These are phyloP conservation scores for Seira sanloemensis DNA, from an alignment of 2,888 invertebrate species.

Conservation along the genomic window DNA sequence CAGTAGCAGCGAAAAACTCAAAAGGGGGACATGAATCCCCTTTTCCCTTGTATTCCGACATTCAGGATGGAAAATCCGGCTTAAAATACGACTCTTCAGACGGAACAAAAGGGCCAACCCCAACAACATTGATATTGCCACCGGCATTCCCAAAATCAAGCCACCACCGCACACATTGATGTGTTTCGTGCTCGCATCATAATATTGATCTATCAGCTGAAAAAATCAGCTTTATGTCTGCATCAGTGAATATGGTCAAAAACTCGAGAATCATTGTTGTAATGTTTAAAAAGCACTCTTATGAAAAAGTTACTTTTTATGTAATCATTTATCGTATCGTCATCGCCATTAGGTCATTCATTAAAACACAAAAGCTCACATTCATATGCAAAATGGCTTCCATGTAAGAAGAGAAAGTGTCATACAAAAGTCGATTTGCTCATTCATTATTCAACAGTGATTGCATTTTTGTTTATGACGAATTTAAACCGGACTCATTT, in stretches of 20 bases:
- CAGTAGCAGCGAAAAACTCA: neutral
- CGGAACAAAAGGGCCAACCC: no score
- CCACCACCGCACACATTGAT: conserved; percentile 48
- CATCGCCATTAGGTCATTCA: no score
- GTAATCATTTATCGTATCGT: neutral
- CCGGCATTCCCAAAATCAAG: neutral
- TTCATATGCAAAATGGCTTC: no score
- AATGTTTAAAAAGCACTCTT: neutral
- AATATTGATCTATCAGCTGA: conserved; percentile 23
- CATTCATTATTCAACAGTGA: no score
- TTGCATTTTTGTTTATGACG: no score
- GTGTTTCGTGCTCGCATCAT: conserved; percentile 38
- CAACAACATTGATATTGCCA: neutral
- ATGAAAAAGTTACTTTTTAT: neutral
- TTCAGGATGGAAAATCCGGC: neutral
- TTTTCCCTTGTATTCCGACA: neutral
- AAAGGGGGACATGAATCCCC: neutral
- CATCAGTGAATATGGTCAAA: neutral
- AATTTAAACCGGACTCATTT: no score
- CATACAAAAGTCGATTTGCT: no score
- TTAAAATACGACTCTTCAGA: neutral
- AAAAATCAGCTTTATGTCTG: conserved; percentile 10
- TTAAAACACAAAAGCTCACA: no score
- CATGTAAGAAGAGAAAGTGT: no score
- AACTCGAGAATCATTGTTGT: neutral